Evolutionary conservation across 2,113 vertebrate species (phyloP).

Genomic region (Oenanthe melanoleuca): DNA sequence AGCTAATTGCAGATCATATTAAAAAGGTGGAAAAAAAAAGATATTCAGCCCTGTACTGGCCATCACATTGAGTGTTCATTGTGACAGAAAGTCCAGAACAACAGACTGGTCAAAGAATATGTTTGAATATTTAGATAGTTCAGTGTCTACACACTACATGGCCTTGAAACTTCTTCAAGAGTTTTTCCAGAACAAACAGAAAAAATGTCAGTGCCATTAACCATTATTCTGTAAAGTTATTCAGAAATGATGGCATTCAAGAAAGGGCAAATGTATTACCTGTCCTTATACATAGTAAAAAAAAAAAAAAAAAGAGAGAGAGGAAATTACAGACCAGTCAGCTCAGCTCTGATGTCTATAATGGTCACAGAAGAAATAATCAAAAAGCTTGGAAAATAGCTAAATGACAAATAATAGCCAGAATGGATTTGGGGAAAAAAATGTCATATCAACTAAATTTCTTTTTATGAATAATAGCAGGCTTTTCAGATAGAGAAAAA

Average conservation of each 20-base stretch:
- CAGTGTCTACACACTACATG: background rate
- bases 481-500: background rate
- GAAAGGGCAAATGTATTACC: constrained; percentile 16
- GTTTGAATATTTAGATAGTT: background rate
- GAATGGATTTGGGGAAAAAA: background rate
- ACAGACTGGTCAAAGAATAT: background rate
- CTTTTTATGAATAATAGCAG: background rate
- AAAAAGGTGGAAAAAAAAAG: background rate
- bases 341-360: background rate
- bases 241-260: background rate
- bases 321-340: constrained; percentile 37
- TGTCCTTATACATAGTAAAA: background rate
- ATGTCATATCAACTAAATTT: background rate
- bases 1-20: background rate
- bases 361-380: background rate
- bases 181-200: background rate
- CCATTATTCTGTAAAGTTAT: background rate
- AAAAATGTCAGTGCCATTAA: background rate
- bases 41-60: background rate
- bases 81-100: background rate
- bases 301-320: background rate
- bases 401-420: constrained; percentile 7
- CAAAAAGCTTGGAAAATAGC: background rate
- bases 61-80: background rate
- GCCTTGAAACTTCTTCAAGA: background rate